Evolutionary conservation across 2,113 vertebrate species (phyloP).

Genomic region (Poicephalus gulielmi): DNA sequence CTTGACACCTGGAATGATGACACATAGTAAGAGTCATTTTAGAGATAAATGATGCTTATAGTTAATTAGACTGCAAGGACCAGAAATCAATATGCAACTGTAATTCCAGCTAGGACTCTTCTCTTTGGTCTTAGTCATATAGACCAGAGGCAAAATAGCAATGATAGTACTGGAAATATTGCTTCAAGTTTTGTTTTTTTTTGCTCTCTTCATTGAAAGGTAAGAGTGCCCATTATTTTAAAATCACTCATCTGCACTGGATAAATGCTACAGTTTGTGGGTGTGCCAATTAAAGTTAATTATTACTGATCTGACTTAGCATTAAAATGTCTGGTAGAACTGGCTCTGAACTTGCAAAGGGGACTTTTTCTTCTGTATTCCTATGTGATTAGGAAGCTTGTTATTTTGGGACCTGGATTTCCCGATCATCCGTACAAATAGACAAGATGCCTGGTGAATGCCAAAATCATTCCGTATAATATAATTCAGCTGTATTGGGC

Average conservation of each 20-base stretch:
- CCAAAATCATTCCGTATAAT: background rate
- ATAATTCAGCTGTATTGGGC: background rate
- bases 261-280: constrained; percentile 48
- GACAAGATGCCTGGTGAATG: background rate
- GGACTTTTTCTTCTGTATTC: constrained; percentile 34
- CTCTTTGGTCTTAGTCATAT: background rate
- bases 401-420: background rate
- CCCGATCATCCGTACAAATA: background rate
- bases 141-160: background rate
- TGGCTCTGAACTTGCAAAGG: constrained; percentile 55
- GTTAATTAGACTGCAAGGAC: background rate
- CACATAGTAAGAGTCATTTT: background rate
- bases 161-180: constrained; percentile 17
- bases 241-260: constrained; percentile 39
- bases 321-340: constrained; percentile 61
- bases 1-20: background rate
- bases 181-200: constrained; percentile 53
- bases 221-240: constrained; percentile 57
- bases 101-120: background rate
- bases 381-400: background rate
- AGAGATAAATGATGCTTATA: background rate
- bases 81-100: background rate
- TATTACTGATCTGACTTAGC: constrained; percentile 66
- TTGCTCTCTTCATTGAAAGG: constrained; percentile 24
- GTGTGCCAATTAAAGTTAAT: constrained; percentile 64